Evolutionary conservation across 2,113 vertebrate genomes (phyloP).

Genomic region (Pithys albifrons): DNA sequence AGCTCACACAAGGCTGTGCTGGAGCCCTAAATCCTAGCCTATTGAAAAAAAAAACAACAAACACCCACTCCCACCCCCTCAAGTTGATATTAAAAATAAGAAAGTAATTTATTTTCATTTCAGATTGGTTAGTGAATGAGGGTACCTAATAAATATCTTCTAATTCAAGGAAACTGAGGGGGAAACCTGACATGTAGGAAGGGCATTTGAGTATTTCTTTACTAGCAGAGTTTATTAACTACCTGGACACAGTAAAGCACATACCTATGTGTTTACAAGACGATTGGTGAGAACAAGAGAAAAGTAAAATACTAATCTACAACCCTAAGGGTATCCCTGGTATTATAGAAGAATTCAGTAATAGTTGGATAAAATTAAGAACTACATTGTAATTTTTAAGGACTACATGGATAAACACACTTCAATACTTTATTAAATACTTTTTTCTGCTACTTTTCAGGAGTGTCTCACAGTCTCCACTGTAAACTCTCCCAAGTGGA

Average conservation of each 20-base stretch:
- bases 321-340: not conserved
- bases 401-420: not conserved
- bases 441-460: not conserved
- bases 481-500: not conserved
- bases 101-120: not conserved
- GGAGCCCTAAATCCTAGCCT: not conserved
- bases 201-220: not conserved
- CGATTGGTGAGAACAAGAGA: not conserved
- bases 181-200: not conserved
- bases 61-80: too few relatives aligned
- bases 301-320: not conserved
- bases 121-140: not conserved
- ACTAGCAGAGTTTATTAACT: not conserved
- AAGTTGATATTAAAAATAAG: not conserved
- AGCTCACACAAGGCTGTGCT: not conserved
- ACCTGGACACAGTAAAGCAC: not conserved
- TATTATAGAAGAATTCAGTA: not conserved
- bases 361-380: not conserved
- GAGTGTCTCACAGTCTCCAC: not conserved
- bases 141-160: not conserved
- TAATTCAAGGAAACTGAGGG: not conserved
- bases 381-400: not conserved
- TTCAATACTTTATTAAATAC: not conserved
- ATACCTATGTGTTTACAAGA: not conserved
- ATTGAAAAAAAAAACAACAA: not conserved